These are phyloP conservation scores for Protobothrops flavoviridis DNA, from an alignment of 2,113 vertebrate genomes.

Conservation along the genomic window DNA sequence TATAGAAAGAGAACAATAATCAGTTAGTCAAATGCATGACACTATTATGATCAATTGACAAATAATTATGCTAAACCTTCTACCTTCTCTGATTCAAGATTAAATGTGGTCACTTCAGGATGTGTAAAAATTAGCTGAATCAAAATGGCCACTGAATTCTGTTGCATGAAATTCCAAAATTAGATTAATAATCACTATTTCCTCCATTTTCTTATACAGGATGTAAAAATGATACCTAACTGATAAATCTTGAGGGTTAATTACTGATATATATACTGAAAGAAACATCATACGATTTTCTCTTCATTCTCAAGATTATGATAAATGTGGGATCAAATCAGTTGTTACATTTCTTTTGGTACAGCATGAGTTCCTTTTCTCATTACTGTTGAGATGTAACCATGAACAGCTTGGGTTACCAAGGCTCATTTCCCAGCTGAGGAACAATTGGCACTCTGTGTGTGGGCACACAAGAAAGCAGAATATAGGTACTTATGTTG, in stretches of 20 bases:
- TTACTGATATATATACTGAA: not conserved
- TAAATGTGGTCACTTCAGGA: not conserved
- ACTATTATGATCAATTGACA: not conserved
- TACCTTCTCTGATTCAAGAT: not conserved
- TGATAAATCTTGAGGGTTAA: not conserved
- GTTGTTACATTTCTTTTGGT: not conserved
- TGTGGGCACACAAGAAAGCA: constrained; percentile 1
- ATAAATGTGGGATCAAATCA: not conserved
- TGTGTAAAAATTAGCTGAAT: not conserved
- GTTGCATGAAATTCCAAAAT: not conserved
- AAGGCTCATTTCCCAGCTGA: not conserved
- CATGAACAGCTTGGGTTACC: not conserved
- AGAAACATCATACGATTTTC: not conserved
- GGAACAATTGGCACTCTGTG: not conserved
- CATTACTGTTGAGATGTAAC: not conserved
- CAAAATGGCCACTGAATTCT: not conserved
- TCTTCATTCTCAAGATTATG: not conserved
- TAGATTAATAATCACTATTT: not conserved
- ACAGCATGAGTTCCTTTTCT: not conserved
- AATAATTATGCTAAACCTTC: not conserved
- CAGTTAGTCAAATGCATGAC: not conserved
- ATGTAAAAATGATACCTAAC: not conserved
- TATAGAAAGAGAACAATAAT: not conserved
- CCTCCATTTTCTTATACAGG: not conserved
- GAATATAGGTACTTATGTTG: constrained; percentile 18